A percentile compares a stretch with the other conserved stretches of the same genome.
Evolutionary conservation across 2,888 invertebrate species (phyloP).

Genomic region (Melipona beecheii): DNA sequence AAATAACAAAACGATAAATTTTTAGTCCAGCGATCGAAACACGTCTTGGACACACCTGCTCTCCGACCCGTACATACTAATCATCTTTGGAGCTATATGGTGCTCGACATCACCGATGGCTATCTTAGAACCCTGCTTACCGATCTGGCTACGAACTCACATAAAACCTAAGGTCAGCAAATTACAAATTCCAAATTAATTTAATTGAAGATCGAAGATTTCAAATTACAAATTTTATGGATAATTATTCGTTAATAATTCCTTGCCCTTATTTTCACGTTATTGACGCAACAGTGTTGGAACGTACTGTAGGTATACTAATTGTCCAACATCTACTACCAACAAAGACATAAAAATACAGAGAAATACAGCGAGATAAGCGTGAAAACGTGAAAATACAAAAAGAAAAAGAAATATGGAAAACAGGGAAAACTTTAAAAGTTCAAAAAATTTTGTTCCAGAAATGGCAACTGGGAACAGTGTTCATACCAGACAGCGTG

Average conservation of each 20-base stretch:
- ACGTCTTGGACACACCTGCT: constrained; percentile 86
- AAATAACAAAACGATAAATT: neutral
- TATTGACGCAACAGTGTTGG: too few species aligned
- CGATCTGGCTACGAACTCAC: constrained; percentile 91
- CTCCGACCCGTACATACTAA: constrained; percentile 87
- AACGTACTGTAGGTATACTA: too few species aligned
- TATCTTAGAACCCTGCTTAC: constrained; percentile 92
- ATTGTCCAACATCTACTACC: too few species aligned
- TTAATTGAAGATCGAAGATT: neutral
- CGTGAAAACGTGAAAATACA: neutral
- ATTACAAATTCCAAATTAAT: neutral
- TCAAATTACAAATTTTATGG: too few species aligned
- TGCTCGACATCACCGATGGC: constrained; percentile 93
- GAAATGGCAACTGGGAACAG: constrained; percentile 91
- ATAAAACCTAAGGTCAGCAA: constrained; percentile 86
- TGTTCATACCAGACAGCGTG: constrained; percentile 93
- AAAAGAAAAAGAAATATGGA: neutral
- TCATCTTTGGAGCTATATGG: constrained; percentile 89
- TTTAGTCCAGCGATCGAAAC: constrained; percentile 37
- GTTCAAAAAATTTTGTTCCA: constrained; percentile 69
- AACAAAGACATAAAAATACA: too few species aligned
- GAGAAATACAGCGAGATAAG: too few species aligned
- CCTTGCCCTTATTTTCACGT: neutral
- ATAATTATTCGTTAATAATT: neutral
- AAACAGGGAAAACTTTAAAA: neutral